A percentile compares a stretch with the other conserved stretches of the same genome.
Conservation (phyloP, 2,113 vertebrate genomes). For the Solea senegalensis region DNA sequence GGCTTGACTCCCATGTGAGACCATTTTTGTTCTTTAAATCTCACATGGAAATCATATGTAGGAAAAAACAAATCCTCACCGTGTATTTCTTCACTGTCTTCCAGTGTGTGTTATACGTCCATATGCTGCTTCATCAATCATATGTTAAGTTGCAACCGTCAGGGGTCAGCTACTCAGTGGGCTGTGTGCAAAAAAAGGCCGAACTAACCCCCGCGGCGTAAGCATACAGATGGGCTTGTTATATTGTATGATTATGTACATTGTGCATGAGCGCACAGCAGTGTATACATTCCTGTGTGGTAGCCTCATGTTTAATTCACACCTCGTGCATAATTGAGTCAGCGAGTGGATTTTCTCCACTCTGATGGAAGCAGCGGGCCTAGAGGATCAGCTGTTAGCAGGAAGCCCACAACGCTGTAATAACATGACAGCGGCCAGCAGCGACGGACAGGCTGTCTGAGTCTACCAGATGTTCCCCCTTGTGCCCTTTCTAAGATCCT, state of each 20-base stretch:
- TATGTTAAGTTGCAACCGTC: background rate
- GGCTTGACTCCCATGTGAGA: constrained; percentile 58
- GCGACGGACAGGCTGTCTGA: constrained; percentile 18
- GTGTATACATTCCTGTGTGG: constrained; percentile 54
- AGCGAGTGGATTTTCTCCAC: constrained; percentile 68
- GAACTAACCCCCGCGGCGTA: constrained; percentile 6
- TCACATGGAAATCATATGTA: constrained; percentile 52
- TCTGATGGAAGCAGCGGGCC: constrained; percentile 55
- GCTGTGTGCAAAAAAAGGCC: constrained; percentile 2
- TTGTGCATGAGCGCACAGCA: constrained; percentile 28
- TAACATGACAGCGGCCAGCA: constrained; percentile 34
- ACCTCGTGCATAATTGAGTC: constrained; percentile 78
- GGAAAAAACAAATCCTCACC: constrained; percentile 27
- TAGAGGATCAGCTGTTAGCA: constrained; percentile 73
- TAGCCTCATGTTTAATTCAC: constrained; percentile 78
- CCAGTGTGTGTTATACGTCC: constrained; percentile 16
- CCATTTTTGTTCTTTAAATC: constrained; percentile 58
- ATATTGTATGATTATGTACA: constrained; percentile 34
- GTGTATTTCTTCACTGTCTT: constrained; percentile 23
- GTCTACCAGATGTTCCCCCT: constrained; percentile 47
- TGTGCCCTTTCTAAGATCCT: constrained; percentile 27
- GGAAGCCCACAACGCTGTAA: constrained; percentile 42
- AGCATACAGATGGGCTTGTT: constrained; percentile 43
- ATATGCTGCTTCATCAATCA: background rate
- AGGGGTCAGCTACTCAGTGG: background rate